Percentiles rank a stretch among this genome's conserved stretches.
Conservation (phyloP, 2,113 vertebrate species). For the Antigone vipio region DNA sequence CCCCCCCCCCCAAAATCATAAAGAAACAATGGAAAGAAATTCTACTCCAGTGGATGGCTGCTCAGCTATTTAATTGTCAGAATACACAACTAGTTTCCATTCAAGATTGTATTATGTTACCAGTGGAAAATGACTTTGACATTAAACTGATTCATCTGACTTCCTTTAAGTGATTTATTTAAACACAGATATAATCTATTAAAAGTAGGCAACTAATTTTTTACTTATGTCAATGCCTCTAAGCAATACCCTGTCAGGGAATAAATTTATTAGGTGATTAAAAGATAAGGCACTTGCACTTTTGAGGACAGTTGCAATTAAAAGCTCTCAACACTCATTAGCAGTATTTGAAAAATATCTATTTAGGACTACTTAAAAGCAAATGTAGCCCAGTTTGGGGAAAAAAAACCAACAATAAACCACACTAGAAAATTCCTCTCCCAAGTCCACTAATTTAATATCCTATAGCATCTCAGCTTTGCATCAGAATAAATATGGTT, state of each 20-base stretch:
- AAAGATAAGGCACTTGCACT: slow-evolving; percentile 1
- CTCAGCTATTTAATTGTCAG: neutral
- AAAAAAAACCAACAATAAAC: neutral
- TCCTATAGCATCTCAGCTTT: neutral
- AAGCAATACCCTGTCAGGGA: slow-evolving; percentile 4
- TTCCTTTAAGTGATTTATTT: slow-evolving; percentile 24
- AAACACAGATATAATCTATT: slow-evolving; percentile 37
- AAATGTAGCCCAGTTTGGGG: neutral
- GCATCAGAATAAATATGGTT: neutral
- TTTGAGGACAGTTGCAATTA: slow-evolving; percentile 26
- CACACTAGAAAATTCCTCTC: neutral
- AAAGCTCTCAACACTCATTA: neutral
- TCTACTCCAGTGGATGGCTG: neutral
- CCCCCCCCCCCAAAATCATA: neutral
- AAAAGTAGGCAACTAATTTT: slow-evolving; percentile 27
- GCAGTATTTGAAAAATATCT: neutral
- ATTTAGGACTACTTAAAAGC: neutral
- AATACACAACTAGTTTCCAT: neutral
- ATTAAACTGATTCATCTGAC: neutral
- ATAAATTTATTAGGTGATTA: neutral
- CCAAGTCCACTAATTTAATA: neutral
- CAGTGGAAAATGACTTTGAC: neutral
- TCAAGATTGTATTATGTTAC: neutral
- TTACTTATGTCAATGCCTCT: slow-evolving; percentile 4
- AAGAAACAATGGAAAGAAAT: neutral